Percentiles rank a stretch among this genome's conserved stretches.
These are phyloP conservation scores for Xyrichtys novacula DNA, from an alignment of 2,797 vertebrate species.

Conservation along the genomic window DNA sequence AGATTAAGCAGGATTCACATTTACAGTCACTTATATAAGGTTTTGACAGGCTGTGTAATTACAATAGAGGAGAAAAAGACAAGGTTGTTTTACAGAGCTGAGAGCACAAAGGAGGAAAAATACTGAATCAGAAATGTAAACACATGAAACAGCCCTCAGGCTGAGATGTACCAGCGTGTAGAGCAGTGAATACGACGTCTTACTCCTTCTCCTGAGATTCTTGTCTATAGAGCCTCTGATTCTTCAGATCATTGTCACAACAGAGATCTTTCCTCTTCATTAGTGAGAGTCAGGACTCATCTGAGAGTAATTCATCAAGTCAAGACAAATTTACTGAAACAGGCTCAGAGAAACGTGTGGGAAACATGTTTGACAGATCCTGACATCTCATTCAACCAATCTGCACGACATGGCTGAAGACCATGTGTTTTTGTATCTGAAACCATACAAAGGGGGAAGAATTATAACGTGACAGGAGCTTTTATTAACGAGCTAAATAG, in stretches of 20 bases:
- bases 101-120: not conserved
- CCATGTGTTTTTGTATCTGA: not conserved
- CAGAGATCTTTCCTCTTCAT: not conserved
- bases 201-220: not conserved
- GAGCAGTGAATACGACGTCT: not conserved
- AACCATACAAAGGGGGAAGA: not conserved
- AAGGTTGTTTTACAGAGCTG: not conserved
- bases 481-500: not conserved
- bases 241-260: not conserved
- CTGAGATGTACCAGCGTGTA: not conserved
- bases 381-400: not conserved
- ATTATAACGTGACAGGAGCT: not conserved
- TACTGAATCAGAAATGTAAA: not conserved
- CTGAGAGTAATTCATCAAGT: not conserved
- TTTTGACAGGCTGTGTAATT: not conserved
- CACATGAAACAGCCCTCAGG: not conserved
- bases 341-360: not conserved
- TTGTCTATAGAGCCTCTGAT: not conserved
- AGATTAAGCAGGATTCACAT: not conserved
- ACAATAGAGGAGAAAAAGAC: not conserved
- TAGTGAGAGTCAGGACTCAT: not conserved
- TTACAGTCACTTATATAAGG: not conserved
- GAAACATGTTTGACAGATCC: not conserved
- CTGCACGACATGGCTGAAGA: not conserved
- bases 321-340: not conserved